Conservation (phyloP, 2,797 vertebrate species). For the Tinamus major region DNA sequence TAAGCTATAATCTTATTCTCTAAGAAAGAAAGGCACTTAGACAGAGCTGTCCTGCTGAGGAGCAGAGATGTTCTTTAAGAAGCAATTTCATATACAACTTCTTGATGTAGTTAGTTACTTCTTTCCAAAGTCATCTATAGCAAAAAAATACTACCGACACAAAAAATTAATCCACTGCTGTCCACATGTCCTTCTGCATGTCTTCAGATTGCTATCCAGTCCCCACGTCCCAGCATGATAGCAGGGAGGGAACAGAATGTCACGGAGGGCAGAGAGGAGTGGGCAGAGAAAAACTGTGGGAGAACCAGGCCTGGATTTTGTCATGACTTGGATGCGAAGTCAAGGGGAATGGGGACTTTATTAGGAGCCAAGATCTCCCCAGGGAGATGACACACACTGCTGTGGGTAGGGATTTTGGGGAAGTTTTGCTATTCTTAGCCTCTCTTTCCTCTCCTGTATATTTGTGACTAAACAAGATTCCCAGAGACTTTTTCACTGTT, state of each 20-base stretch:
- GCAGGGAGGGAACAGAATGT: accelerated
- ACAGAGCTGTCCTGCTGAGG: not conserved
- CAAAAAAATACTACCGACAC: not conserved
- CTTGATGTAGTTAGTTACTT: slow-evolving; percentile 21
- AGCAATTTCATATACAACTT: not conserved
- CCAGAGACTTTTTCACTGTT: not conserved
- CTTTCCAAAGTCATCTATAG: not conserved
- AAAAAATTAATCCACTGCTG: not conserved
- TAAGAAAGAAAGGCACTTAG: not conserved
- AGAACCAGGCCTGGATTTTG: not conserved
- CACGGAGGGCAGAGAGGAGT: not conserved
- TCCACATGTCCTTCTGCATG: not conserved
- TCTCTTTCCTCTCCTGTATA: slow-evolving; percentile 14
- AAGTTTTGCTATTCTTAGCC: slow-evolving; percentile 30
- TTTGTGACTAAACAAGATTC: not conserved
- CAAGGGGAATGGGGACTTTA: not conserved
- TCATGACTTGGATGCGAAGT: not conserved
- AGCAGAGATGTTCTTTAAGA: not conserved
- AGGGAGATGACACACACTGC: slow-evolving; percentile 22
- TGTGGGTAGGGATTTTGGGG: slow-evolving; percentile 53
- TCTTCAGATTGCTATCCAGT: accelerated
- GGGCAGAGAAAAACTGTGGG: not conserved
- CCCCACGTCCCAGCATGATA: not conserved
- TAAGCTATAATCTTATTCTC: not conserved
- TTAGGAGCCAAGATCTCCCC: slow-evolving; percentile 4